Evolutionary conservation across 2,888 invertebrate species (phyloP).

Genomic region (Thymelicus acteon): DNA sequence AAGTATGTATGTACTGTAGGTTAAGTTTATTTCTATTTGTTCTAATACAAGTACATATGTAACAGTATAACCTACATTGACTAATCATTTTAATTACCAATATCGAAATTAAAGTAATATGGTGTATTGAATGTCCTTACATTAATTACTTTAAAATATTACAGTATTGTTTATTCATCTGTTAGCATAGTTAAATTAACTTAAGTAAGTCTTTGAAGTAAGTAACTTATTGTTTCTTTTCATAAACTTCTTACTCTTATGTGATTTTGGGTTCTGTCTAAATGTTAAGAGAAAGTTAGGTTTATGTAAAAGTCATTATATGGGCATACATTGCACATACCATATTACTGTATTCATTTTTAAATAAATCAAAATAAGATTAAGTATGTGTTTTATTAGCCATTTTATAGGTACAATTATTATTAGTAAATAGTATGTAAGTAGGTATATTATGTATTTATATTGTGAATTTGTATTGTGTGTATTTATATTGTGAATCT

Average conservation of each 20-base stretch:
- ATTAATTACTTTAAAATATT: constrained; percentile 32
- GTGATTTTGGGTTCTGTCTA: constrained; percentile 52
- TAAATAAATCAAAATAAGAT: constrained; percentile 32
- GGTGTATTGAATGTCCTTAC: constrained; percentile 9
- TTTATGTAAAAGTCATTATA: constrained; percentile 48
- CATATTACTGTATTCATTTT: constrained; percentile 25
- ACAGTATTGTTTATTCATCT: constrained; percentile 41
- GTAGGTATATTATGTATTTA: too few species aligned
- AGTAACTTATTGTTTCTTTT: constrained; percentile 47
- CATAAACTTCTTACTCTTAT: constrained; percentile 75
- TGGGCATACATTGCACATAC: constrained; percentile 29
- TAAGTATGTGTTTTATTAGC: neutral
- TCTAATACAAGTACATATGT: constrained; percentile 23
- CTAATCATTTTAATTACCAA: neutral
- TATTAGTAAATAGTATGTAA: too few species aligned
- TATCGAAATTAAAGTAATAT: constrained; percentile 3
- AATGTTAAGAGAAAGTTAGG: constrained; percentile 75
- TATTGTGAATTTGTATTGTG: too few species aligned
- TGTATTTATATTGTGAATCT: too few species aligned
- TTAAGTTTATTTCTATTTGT: constrained; percentile 21
- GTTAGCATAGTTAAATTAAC: constrained; percentile 44
- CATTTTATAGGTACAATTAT: too few species aligned
- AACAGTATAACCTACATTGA: neutral
- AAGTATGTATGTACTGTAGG: neutral
- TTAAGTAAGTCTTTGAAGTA: constrained; percentile 42